Evolutionary conservation across 2,797 vertebrate genomes (phyloP).

Genomic region (Luscinia luscinia): DNA sequence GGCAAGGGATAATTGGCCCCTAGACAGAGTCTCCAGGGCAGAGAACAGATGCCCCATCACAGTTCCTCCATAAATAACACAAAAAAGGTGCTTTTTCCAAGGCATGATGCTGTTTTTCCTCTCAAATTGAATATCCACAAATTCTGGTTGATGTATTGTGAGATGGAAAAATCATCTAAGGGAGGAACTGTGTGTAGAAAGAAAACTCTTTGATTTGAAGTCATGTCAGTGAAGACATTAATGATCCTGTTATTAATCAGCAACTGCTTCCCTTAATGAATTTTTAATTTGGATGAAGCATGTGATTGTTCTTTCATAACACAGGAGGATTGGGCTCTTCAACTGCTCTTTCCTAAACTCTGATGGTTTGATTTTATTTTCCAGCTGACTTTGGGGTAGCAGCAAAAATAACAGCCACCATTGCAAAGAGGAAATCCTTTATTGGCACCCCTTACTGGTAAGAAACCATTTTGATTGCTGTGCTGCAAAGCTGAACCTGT

Average conservation of each 20-base stretch:
- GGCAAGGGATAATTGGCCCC: background rate
- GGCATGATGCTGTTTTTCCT: background rate
- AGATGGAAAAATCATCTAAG: background rate
- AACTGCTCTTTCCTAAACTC: background rate
- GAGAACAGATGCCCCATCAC: background rate
- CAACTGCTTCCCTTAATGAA: background rate
- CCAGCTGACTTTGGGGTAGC: constrained; percentile 97
- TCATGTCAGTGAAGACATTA: background rate
- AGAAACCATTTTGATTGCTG: constrained; percentile 41
- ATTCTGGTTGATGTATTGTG: background rate
- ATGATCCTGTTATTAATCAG: background rate
- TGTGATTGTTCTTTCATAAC: background rate
- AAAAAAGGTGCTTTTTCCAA: background rate
- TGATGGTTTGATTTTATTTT: constrained; percentile 28
- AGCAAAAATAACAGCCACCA: constrained; percentile 98
- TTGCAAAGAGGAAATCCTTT: constrained; percentile 98
- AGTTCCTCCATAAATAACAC: background rate
- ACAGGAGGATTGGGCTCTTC: background rate
- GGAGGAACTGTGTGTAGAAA: background rate
- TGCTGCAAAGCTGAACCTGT: background rate
- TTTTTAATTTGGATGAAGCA: background rate
- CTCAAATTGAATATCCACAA: background rate
- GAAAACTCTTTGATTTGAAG: background rate
- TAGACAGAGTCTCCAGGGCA: background rate
- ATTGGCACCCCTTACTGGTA: constrained; percentile 99